These are phyloP conservation scores for Tauraco hartlaubi DNA, from an alignment of 2,797 vertebrate genomes.

Conservation along the genomic window DNA sequence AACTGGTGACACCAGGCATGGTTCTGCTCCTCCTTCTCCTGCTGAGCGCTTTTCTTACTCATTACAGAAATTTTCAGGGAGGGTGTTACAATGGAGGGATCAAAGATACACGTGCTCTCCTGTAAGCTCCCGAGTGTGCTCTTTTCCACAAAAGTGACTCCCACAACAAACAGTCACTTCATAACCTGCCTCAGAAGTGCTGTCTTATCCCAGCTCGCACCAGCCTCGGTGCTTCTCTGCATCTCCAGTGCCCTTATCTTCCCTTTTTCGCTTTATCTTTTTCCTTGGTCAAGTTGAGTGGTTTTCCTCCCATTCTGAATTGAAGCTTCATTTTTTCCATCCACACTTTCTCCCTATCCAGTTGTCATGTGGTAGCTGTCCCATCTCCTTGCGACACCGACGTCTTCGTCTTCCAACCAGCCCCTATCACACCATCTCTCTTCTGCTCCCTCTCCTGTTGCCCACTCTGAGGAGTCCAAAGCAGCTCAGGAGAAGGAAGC, in stretches of 20 bases:
- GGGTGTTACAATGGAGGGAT: not conserved
- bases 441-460: not conserved
- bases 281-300: not conserved
- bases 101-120: not conserved
- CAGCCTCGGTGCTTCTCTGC: not conserved
- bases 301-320: not conserved
- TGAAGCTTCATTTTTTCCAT: not conserved
- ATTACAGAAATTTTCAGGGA: not conserved
- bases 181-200: not conserved
- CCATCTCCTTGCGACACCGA: not conserved
- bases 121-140: not conserved
- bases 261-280: not conserved
- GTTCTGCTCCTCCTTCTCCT: not conserved
- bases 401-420: not conserved
- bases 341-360: not conserved
- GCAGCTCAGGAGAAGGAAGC: not conserved
- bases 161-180: not conserved
- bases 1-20: rapidly evolving
- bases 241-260: not conserved
- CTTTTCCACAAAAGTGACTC: not conserved
- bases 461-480: not conserved
- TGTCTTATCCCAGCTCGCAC: not conserved
- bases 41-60: not conserved
- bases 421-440: not conserved
- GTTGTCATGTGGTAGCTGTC: not conserved